Conservation (phyloP, 2,113 vertebrate species). For the Platanista minor region DNA sequence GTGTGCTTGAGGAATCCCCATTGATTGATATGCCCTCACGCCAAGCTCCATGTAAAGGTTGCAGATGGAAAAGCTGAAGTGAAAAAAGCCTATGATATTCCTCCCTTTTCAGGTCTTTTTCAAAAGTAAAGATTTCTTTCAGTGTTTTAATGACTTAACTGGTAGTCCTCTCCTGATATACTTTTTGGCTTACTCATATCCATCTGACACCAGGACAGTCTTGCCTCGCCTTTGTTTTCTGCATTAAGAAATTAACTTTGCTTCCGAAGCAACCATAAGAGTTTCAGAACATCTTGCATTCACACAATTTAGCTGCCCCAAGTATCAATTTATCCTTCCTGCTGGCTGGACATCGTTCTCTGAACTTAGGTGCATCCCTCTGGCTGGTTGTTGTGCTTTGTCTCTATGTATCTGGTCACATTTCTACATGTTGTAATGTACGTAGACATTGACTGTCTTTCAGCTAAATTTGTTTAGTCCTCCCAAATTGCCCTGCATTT, state of each 20-base stretch:
- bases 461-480: not conserved
- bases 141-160: not conserved
- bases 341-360: not conserved
- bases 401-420: not conserved
- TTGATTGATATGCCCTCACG: not conserved
- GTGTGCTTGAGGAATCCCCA: not conserved
- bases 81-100: not conserved
- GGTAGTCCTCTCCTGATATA: not conserved
- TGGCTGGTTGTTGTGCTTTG: not conserved
- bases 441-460: not conserved
- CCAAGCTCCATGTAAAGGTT: not conserved
- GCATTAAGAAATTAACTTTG: not conserved
- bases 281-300: not conserved
- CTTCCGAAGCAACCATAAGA: not conserved
- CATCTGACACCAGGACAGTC: not conserved
- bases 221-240: constrained; percentile 8
- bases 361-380: not conserved
- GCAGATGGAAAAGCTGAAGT: not conserved
- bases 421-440: constrained; percentile 4
- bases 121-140: not conserved
- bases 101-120: not conserved
- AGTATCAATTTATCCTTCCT: not conserved
- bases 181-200: not conserved
- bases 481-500: not conserved
- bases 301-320: not conserved